These are phyloP conservation scores for Chrysogorgia sp. DNA, from an alignment of 92 coral and sea anemone species.

Conservation along the genomic window DNA sequence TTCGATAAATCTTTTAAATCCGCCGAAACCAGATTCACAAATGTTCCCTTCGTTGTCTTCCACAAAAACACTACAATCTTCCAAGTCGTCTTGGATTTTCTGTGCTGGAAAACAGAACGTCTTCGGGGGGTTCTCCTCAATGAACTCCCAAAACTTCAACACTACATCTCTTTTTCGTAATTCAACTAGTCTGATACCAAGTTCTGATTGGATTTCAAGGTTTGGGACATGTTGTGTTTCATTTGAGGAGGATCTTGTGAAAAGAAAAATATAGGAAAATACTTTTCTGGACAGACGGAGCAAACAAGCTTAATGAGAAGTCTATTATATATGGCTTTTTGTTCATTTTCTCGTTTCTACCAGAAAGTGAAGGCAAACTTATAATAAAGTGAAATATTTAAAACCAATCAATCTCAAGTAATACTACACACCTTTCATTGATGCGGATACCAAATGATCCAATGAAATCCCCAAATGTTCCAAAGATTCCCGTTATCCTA, in stretches of 20 bases:
- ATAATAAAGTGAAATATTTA: too few relatives aligned
- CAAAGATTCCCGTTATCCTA: slow-evolving; percentile 72
- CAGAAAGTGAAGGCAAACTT: too few relatives aligned
- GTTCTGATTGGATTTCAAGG: slow-evolving; percentile 7
- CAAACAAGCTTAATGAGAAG: too few relatives aligned
- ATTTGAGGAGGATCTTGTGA: slow-evolving; percentile 33
- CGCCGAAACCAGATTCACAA: slow-evolving; percentile 51
- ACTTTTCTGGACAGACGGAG: too few relatives aligned
- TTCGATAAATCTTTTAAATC: neutral
- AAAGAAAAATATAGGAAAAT: neutral
- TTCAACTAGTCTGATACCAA: slow-evolving; percentile 81
- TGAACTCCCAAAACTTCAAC: slow-evolving; percentile 87
- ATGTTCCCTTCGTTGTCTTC: slow-evolving; percentile 77
- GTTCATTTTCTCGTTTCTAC: too few relatives aligned
- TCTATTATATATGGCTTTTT: too few relatives aligned
- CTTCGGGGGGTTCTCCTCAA: slow-evolving; percentile 63
- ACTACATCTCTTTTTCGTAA: slow-evolving; percentile 78
- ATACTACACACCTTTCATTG: slow-evolving; percentile 52
- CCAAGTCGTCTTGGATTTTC: slow-evolving; percentile 48
- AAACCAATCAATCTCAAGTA: neutral
- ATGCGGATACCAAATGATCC: slow-evolving; percentile 79
- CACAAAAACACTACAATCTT: slow-evolving; percentile 64
- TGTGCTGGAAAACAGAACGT: slow-evolving; percentile 60
- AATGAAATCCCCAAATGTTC: slow-evolving; percentile 78
- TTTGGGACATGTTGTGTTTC: neutral